Conservation (phyloP, 1,140 invertebrate species). For the Drosophila santomea region DNA sequence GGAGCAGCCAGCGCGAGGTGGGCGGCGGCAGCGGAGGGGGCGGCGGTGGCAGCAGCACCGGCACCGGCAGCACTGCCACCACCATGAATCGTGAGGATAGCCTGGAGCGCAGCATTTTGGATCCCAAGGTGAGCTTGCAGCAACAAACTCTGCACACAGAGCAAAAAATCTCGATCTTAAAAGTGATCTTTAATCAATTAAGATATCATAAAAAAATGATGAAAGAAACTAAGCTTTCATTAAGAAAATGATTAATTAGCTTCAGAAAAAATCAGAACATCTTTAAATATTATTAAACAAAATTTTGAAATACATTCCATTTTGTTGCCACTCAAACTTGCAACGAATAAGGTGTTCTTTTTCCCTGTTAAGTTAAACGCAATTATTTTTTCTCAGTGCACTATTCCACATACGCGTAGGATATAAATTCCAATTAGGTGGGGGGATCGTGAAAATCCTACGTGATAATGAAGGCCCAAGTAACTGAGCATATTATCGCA, state of each 20-base stretch:
- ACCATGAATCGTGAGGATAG: slow-evolving; percentile 82
- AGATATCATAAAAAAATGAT: too few relatives aligned
- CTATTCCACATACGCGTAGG: slow-evolving; percentile 1
- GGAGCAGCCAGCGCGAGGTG: slow-evolving; percentile 53
- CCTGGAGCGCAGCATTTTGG: slow-evolving; percentile 79
- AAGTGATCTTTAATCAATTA: neutral
- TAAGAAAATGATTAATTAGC: too few relatives aligned
- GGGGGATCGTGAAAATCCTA: slow-evolving; percentile 8
- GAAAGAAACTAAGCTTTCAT: too few relatives aligned
- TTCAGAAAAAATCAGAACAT: too few relatives aligned
- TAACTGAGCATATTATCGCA: slow-evolving; percentile 18
- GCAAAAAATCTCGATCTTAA: neutral
- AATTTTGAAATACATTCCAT: too few relatives aligned
- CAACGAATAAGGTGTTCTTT: too few relatives aligned
- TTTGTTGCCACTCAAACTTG: too few relatives aligned
- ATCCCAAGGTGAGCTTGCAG: slow-evolving; percentile 79
- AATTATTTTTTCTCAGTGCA: neutral
- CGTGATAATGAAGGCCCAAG: slow-evolving; percentile 44
- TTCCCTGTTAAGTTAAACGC: too few relatives aligned
- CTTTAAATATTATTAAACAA: too few relatives aligned
- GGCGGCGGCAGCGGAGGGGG: slow-evolving; percentile 11
- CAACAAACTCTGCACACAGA: neutral
- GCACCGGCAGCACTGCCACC: slow-evolving; percentile 68
- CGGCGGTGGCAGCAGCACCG: slow-evolving; percentile 54
- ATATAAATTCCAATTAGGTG: slow-evolving; percentile 72